Percentiles rank a stretch among this genome's conserved stretches.
phyloP scores from a whole-genome alignment of 2,113 vertebrate genomes.

The Panthera leo region DNA sequence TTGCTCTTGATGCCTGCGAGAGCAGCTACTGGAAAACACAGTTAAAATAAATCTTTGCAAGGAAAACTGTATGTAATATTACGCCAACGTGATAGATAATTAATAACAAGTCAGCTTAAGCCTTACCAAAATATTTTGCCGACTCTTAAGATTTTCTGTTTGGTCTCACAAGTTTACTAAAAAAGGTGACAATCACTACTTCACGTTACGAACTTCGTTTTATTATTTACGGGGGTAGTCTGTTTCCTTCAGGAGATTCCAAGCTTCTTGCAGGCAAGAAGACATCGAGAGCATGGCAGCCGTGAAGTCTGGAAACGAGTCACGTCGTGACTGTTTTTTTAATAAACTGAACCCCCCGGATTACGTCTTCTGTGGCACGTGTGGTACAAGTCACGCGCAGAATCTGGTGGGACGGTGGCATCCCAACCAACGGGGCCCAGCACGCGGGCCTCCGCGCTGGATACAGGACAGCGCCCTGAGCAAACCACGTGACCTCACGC shows the following conservation, averaged over 20 bases:
- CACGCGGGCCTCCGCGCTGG: accelerated
- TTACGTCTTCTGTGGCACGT: not conserved
- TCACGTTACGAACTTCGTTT: not conserved
- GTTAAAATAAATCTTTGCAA: not conserved
- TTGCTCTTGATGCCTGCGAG: not conserved
- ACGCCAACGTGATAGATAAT: not conserved
- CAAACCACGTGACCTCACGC: accelerated
- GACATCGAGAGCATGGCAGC: not conserved
- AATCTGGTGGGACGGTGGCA: accelerated
- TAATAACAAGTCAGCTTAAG: not conserved
- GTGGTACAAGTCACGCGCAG: not conserved
- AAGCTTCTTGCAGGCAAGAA: not conserved
- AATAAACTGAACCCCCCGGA: not conserved
- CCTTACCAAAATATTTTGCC: not conserved
- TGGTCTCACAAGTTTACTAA: not conserved
- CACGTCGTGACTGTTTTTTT: not conserved
- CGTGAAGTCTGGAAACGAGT: not conserved
- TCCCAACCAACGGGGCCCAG: accelerated
- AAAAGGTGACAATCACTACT: not conserved
- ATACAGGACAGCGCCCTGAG: not conserved
- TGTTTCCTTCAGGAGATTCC: not conserved
- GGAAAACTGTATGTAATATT: not conserved
- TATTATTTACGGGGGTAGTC: not conserved
- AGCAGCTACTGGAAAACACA: not conserved
- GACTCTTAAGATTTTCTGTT: not conserved